Evolutionary conservation across 1,140 invertebrate genomes (phyloP), one percentile per base, ranked within the genome.

Genomic region (Drosophila ogumai): DNA sequence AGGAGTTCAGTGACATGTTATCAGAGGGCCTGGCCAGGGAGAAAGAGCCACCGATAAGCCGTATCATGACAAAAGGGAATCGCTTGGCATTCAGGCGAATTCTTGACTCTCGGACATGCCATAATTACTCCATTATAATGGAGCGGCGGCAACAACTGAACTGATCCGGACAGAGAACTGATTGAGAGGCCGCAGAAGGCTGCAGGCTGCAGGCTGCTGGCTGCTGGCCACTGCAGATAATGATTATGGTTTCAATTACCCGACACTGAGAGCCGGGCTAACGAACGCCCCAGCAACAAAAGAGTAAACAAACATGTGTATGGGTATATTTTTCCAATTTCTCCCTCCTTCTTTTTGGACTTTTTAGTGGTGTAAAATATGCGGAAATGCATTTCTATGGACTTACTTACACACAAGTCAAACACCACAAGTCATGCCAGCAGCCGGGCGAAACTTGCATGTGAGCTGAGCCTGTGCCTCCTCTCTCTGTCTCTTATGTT

Each of bases 321-420:
- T 77, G 46, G 75, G 38, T 75, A 44, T 31, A 12, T 72, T 38
- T 55, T 41, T 71, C 44, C 61, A 56, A 55, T 67, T 76, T 56
- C 61, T 46, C 17, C 54, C 74, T 31, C 9, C 40, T 54, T 44
- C 73, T 85, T 86, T 88, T 88, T 88, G 69, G 85, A 85, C 86
- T 90, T 88, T 88, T 88, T 85, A 88, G 81, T 88, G 85, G 85
- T 90, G 86, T 90, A 90, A 90, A 90, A 90, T 90, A 90, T 90
- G 85, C 85, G 85, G 85, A 90, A 90, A 90, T 90, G 85, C 85
- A 90, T 90, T 90, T 90, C 86, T 90, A 90, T 90, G 86, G 86
- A 90, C 81, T 90, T 82, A 86, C 82, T 81, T 81, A 90, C 81
- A 81, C 72, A 80, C 81, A 85, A 84, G 66, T 80, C 77, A 84